Conservation (phyloP, 2,888 invertebrate species). For the Andrena chrysosceles region DNA sequence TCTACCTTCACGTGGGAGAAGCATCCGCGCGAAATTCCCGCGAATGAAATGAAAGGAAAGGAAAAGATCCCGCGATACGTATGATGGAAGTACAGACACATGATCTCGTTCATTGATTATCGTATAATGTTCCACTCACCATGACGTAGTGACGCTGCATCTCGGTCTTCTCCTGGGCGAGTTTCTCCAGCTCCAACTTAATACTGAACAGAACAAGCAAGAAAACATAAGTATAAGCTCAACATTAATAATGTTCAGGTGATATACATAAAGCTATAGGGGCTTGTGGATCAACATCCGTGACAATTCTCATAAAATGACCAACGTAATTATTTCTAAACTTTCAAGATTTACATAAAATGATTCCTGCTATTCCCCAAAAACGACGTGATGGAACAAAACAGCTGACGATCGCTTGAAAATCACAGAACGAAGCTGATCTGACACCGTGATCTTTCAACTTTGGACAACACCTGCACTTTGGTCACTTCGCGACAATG, state of each 20-base stretch:
- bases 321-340: no score
- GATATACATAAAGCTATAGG: slow-evolving; percentile 36
- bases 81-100: not conserved
- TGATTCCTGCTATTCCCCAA: no score
- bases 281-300: slow-evolving; percentile 1
- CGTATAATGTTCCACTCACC: slow-evolving; percentile 87
- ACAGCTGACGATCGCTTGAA: no score
- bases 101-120: no score
- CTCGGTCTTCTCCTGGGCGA: slow-evolving; percentile 94
- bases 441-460: not conserved
- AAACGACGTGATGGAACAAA: no score
- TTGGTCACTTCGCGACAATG: not conserved
- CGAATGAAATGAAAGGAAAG: not conserved
- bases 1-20: not conserved
- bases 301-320: not conserved
- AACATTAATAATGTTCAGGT: slow-evolving; percentile 77
- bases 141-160: slow-evolving; percentile 96
- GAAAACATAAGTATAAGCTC: slow-evolving; percentile 82
- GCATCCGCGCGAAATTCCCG: no score
- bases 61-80: not conserved
- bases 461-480: not conserved
- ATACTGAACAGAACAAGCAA: slow-evolving; percentile 87
- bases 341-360: no score
- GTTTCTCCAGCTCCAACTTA: slow-evolving; percentile 94
- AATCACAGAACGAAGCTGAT: no score